Conservation (phyloP, 2,888 invertebrate species). For the Malachius bipustulatus region DNA sequence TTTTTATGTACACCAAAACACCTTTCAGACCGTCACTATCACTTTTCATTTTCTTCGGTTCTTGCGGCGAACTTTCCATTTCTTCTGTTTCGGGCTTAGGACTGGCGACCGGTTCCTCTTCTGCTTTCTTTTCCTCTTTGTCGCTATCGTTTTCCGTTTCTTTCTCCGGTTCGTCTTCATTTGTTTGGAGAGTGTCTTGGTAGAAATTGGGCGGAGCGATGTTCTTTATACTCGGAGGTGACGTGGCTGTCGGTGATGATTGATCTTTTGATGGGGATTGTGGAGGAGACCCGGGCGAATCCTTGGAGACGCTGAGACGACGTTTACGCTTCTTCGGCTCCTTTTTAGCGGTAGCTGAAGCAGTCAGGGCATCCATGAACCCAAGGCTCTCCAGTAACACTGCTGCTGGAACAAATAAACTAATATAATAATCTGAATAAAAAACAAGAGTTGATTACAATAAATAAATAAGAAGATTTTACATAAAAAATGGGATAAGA, state of each 20-base stretch:
- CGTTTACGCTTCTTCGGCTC: conserved; percentile 71
- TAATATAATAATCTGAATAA: conserved; percentile 1
- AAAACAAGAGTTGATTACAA: not conserved
- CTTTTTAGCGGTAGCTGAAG: conserved; percentile 59
- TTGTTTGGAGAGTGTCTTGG: conserved; percentile 72
- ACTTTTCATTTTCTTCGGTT: conserved; percentile 17
- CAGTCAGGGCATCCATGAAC: conserved; percentile 86
- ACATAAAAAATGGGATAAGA: conserved; percentile 6
- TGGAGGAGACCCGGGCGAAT: conserved; percentile 44
- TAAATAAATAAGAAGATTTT: conserved; percentile 5
- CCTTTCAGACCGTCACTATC: conserved; percentile 56
- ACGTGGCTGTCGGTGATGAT: conserved; percentile 23
- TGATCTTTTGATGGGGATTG: conserved; percentile 33
- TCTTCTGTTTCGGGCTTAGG: conserved; percentile 34
- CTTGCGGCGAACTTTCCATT: conserved; percentile 19
- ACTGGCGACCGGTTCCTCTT: conserved; percentile 15
- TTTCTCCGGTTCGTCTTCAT: conserved; percentile 27
- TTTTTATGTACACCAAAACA: conserved; percentile 60
- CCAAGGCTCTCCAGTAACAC: conserved; percentile 80
- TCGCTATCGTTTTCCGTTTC: conserved; percentile 33
- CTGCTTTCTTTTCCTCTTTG: conserved; percentile 25
- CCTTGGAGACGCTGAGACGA: conserved; percentile 57
- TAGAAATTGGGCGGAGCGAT: conserved; percentile 65
- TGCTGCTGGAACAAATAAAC: conserved; percentile 45
- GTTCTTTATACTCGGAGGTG: conserved; percentile 37